Conservation (phyloP, 2,888 invertebrate genomes). For the Hyposoter didymator region DNA sequence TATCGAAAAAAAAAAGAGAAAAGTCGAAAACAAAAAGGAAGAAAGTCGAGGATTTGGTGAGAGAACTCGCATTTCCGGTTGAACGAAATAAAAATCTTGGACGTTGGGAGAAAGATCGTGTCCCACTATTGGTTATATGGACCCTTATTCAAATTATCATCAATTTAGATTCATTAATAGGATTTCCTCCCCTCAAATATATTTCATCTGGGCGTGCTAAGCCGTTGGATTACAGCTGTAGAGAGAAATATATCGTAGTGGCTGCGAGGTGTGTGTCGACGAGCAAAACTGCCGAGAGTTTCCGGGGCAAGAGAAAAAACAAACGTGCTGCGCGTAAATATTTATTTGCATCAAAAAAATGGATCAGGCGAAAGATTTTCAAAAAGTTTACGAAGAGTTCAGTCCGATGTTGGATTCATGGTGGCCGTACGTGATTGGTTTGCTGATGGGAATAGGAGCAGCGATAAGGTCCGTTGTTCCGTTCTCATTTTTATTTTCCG, state of each 20-base stretch:
- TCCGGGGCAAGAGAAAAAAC: background rate
- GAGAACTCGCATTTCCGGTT: slow-evolving; percentile 9
- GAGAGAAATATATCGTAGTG: slow-evolving; percentile 20
- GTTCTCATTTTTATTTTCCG: background rate
- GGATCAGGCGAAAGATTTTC: slow-evolving; percentile 64
- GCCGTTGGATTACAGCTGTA: slow-evolving; percentile 12
- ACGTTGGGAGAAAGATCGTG: background rate
- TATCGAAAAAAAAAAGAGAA: background rate
- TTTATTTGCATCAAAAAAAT: slow-evolving; percentile 31
- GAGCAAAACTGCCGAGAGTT: background rate
- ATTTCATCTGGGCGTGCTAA: slow-evolving; percentile 59
- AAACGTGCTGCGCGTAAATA: background rate
- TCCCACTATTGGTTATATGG: slow-evolving; percentile 4
- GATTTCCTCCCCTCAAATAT: slow-evolving; percentile 69
- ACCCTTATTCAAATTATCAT: slow-evolving; percentile 67
- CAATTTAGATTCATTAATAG: slow-evolving; percentile 72
- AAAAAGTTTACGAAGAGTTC: slow-evolving; percentile 70
- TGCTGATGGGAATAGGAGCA: slow-evolving; percentile 72
- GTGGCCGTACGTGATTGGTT: slow-evolving; percentile 75
- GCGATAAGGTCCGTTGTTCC: slow-evolving; percentile 70
- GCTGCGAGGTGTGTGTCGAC: background rate
- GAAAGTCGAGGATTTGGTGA: background rate
- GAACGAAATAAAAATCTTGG: slow-evolving; percentile 6
- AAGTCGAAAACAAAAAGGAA: slow-evolving; percentile 15
- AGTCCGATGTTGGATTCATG: slow-evolving; percentile 72